Percentiles rank a stretch among this genome's conserved stretches.
phyloP scores from a whole-genome alignment of 2,113 vertebrate genomes.

The Oncorhynchus gorbuscha region DNA sequence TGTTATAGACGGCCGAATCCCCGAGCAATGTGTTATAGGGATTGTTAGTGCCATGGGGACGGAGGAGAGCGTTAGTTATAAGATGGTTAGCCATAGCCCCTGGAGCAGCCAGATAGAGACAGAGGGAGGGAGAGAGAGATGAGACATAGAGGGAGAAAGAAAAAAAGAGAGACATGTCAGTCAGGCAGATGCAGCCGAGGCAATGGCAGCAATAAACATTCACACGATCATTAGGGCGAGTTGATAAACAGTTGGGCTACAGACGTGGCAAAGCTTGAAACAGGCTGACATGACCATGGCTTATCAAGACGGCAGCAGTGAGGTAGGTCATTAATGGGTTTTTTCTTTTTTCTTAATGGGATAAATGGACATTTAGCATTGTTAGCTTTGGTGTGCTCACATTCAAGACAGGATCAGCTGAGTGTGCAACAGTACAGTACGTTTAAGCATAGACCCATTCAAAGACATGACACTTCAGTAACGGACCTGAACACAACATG shows the following conservation, averaged over 20 bases:
- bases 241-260: conserved; percentile 28
- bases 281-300: conserved; percentile 41
- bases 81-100: conserved; percentile 99
- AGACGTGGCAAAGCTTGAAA: conserved; percentile 40
- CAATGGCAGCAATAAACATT: conserved; percentile 78
- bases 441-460: conserved; percentile 13
- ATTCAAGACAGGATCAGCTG: background rate
- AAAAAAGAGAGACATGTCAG: conserved; percentile 79
- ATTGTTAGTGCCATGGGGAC: conserved; percentile 99
- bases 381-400: no score
- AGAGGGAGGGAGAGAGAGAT: conserved; percentile 20
- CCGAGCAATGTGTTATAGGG: conserved; percentile 99
- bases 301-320: conserved; percentile 14
- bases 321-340: background rate
- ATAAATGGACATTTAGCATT: no score
- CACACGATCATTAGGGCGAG: conserved; percentile 60
- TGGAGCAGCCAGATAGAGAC: conserved; percentile 84
- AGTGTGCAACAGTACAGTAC: conserved; percentile 7
- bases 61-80: conserved; percentile 99
- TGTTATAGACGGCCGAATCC: conserved; percentile 99
- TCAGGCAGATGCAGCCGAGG: conserved; percentile 85
- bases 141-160: conserved; percentile 21
- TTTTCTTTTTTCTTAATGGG: no score
- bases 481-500: conserved; percentile 25
- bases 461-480: conserved; percentile 25